A percentile compares a stretch with the other conserved stretches of the same genome.
These are phyloP conservation scores for Epinotia demarniana DNA, from an alignment of 2,888 invertebrate genomes.

Conservation along the genomic window DNA sequence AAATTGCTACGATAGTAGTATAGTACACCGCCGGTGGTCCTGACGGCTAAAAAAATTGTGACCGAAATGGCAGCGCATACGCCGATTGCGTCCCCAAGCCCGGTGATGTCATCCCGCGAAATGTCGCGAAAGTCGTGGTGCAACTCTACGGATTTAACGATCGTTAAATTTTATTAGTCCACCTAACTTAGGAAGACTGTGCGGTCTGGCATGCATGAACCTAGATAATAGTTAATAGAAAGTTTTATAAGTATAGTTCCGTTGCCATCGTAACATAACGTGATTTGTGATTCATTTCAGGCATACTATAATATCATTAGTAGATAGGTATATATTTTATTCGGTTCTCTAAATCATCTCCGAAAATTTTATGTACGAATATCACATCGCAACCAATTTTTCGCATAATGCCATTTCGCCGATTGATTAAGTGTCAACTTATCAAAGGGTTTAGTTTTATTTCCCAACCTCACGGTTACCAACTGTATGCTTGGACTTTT, in stretches of 20 bases:
- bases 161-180: conserved; percentile 22
- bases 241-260: conserved; percentile 1
- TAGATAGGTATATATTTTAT: too few species aligned
- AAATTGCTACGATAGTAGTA: conserved; percentile 12
- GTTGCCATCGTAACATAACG: neutral
- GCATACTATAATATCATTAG: too few species aligned
- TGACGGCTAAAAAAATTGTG: conserved; percentile 48
- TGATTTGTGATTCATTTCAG: too few species aligned
- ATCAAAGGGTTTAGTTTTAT: too few species aligned
- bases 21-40: conserved; percentile 25
- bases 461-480: too few species aligned
- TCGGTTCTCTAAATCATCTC: too few species aligned
- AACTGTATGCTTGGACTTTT: too few species aligned
- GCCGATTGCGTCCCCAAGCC: conserved; percentile 63
- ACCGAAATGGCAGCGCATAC: conserved; percentile 59
- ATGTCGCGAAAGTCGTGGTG: conserved; percentile 58
- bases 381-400: too few species aligned
- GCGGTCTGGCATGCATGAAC: neutral
- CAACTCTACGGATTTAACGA: conserved; percentile 35
- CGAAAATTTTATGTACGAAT: too few species aligned
- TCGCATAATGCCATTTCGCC: too few species aligned
- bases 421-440: too few species aligned
- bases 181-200: conserved; percentile 12
- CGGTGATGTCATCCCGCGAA: conserved; percentile 65
- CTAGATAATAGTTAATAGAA: conserved; percentile 1